Base-by-base conservation (phyloP, 1,140 invertebrate species). In the Tigriopus japonicus region DNA sequence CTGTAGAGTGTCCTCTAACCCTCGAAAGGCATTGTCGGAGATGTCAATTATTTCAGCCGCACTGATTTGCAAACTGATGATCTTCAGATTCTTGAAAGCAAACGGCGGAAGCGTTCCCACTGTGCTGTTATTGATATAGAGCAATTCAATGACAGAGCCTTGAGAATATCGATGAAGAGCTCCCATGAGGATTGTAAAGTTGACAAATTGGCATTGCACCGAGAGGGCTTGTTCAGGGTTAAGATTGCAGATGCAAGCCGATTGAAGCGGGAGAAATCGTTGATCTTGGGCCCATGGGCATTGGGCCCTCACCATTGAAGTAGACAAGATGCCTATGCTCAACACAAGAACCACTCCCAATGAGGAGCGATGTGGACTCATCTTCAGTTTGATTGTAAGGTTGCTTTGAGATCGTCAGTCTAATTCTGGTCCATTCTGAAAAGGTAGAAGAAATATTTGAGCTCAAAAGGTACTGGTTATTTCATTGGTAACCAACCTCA, bases 51-150 rank as follows among this genome's bases (percentile, higher is more conserved):
- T 82, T 66, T 78, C 79, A 66, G 87, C 91, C 42, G 83, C 81
- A 0, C 87, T 87, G 59, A 94, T 74, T 71, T 93, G 64, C 17
- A 67, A 55, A 43, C 65, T 66, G 42, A 82, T 80, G 64, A 92
- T 79, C 66, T 78, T 80, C n/a, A 93, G 70, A 55, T 81, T 80
- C 12, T 73, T 70, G 64, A 94, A 84, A 19, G 83, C 78, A 42
- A 78, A 76, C 64, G 86, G 78, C 13, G 65, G 61, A 14, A 88
- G 71, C 45, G 73, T 74, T 1, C 63, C 53, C 24, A 91, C 79
- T 1, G 83, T 83, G 19, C 85, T 85, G 71, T 91, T 91, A 70
- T 89, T 88, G 12, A 94, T 77, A 68, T 91, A 91, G 15, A 94
- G 77, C 45, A 92, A 73, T 70, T 92, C 88, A 52, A 92, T 74